Percentiles rank a stretch among this genome's conserved stretches.
phyloP scores from a whole-genome alignment of 2,113 vertebrate species.

The Corythaixoides concolor region DNA sequence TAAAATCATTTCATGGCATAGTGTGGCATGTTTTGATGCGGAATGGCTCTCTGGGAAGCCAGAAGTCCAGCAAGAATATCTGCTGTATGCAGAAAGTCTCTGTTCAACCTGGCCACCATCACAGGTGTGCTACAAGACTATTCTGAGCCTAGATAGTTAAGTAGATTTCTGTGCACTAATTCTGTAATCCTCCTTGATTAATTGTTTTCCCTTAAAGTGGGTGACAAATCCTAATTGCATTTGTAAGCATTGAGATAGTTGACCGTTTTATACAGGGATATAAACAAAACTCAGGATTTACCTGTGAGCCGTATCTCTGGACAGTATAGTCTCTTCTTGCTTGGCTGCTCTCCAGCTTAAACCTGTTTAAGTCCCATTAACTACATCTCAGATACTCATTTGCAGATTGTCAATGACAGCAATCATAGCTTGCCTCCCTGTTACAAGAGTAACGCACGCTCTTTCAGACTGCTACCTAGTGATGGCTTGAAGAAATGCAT shows the following conservation, averaged over 20 bases:
- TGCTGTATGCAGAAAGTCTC: neutral
- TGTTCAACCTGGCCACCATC: neutral
- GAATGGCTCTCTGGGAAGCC: neutral
- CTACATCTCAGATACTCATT: neutral
- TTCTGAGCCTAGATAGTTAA: neutral
- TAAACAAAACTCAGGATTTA: slow-evolving; percentile 17
- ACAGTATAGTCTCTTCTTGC: neutral
- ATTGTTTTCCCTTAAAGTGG: slow-evolving; percentile 37
- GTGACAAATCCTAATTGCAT: slow-evolving; percentile 43
- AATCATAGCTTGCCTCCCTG: neutral
- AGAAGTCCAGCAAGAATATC: neutral
- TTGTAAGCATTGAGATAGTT: neutral
- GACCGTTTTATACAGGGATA: neutral
- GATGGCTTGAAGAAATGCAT: neutral
- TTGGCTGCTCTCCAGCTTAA: slow-evolving; percentile 12
- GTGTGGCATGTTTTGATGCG: neutral
- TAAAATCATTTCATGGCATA: neutral
- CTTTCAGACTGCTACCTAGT: neutral
- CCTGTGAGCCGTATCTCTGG: neutral
- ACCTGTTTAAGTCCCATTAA: slow-evolving; percentile 10
- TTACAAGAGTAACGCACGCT: neutral
- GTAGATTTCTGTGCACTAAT: slow-evolving; percentile 6
- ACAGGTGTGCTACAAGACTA: neutral
- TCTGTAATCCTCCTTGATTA: slow-evolving; percentile 35
- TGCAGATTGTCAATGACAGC: neutral